Conservation (phyloP, 2,113 vertebrate species). For the Antidorcas marsupialis region DNA sequence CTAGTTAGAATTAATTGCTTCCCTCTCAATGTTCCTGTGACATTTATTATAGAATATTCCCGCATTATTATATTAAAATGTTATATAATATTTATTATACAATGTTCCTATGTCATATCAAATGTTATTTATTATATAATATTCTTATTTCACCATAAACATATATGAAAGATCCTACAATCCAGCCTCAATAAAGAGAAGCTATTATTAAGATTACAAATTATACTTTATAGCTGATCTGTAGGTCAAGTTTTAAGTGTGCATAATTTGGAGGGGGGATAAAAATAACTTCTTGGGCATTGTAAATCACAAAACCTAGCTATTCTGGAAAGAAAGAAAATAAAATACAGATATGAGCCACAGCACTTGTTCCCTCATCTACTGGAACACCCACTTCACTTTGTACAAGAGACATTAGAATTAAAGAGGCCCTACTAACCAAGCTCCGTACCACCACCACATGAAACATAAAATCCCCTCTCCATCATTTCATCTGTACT, state of each 20-base stretch:
- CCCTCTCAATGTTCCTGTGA: not conserved
- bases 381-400: not conserved
- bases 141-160: not conserved
- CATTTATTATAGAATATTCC: not conserved
- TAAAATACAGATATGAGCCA: not conserved
- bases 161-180: not conserved
- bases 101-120: not conserved
- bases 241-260: not conserved
- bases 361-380: not conserved
- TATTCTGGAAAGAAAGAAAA: not conserved
- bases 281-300: not conserved
- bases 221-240: not conserved
- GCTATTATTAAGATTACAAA: not conserved
- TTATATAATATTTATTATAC: not conserved
- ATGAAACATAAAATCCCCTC: not conserved
- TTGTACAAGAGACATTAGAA: not conserved
- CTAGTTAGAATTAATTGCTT: slow-evolving; percentile 27
- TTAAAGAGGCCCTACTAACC: not conserved
- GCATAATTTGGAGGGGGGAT: not conserved
- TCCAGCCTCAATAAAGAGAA: not conserved
- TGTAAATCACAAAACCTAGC: not conserved
- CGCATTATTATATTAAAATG: not conserved
- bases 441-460: not conserved
- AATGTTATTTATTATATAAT: not conserved
- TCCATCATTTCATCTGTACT: not conserved